Evolutionary conservation across 2,113 vertebrate species (phyloP).

Genomic region (Cettia cetti): DNA sequence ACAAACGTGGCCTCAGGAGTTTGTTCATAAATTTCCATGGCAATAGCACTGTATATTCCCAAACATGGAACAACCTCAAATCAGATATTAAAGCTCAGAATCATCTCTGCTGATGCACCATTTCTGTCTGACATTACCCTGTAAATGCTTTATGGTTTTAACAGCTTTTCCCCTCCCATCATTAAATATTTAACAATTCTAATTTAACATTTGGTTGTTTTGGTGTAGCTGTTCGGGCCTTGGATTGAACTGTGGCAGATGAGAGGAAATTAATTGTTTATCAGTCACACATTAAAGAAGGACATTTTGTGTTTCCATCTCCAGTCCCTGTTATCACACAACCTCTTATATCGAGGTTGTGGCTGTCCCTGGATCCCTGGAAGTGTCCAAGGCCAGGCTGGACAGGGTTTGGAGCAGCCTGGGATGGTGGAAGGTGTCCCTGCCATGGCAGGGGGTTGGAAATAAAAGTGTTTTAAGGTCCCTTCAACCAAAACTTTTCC

Average conservation of each 20-base stretch:
- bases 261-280: not conserved
- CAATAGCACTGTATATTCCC: conserved; percentile 6
- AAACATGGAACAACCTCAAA: not conserved
- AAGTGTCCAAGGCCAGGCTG: not conserved
- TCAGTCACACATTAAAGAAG: not conserved
- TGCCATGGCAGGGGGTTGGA: not conserved
- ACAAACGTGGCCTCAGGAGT: conserved; percentile 20
- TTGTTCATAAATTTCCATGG: conserved; percentile 52
- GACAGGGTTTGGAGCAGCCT: accelerated
- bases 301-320: not conserved
- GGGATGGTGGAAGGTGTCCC: accelerated
- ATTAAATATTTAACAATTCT: conserved; percentile 60
- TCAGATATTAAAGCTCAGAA: conserved; percentile 28
- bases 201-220: conserved; percentile 48
- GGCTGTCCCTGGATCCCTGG: not conserved
- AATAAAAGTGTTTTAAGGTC: not conserved
- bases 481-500: not conserved
- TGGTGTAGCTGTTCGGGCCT: not conserved
- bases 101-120: conserved; percentile 21
- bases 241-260: not conserved
- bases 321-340: not conserved
- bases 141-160: conserved; percentile 31
- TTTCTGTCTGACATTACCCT: conserved; percentile 36
- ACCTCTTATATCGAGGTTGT: accelerated
- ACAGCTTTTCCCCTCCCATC: conserved; percentile 10